Base-by-base conservation (phyloP, 2,113 vertebrate genomes). In the Phylloscopus trochilus region DNA sequence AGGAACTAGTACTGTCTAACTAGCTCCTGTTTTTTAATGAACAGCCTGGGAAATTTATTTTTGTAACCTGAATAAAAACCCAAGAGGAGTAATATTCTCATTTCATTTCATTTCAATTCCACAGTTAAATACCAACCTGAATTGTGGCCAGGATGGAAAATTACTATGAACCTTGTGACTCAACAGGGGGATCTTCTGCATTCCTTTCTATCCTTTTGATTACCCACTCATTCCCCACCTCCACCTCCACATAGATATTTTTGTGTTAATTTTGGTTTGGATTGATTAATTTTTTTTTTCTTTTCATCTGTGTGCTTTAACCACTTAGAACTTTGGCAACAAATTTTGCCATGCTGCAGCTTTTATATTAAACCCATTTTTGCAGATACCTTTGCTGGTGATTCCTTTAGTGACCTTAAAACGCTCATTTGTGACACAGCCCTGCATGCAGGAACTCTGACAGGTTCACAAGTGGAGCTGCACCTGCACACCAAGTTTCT, bases 271-370 rank as follows among this genome's bases (percentile, higher is more conserved):
- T 80, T 58, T 58, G 35, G 9, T 35, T 63, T 56, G 21, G 26
- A 64, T 15, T 49, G 9, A 64, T 13, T 30, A 10, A 70, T 52
- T 35, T 56, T 43, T 35, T 37, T 46, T 59, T 64, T 6, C 18
- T 67, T 81, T 53, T 82, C 13, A 16, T 46, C 16, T 30, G 20
- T n/a, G 39, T 21, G 60, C 33, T 52, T 53, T 75, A 75, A 60
- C 23, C 11, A 21, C 31, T 44, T 26, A 67, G 17, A 75, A 60
- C 28, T 28, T n/a, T 20, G 37, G 15, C 52, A 67, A 14, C 0
- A 0, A 52, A 59, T 66, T 74, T 59, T 46, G 20, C 41, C 11
- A 19, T 3, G n/a, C 62, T 82, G 24, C 2, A 0, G 7, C 13
- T 82, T 60, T 82, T 41, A 13, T 9, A 30, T 35, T n/a, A n/a